Evolutionary conservation across 2,797 vertebrate species (phyloP), one percentile per base, ranked within the genome.

Genomic region (Acomys russatus): DNA sequence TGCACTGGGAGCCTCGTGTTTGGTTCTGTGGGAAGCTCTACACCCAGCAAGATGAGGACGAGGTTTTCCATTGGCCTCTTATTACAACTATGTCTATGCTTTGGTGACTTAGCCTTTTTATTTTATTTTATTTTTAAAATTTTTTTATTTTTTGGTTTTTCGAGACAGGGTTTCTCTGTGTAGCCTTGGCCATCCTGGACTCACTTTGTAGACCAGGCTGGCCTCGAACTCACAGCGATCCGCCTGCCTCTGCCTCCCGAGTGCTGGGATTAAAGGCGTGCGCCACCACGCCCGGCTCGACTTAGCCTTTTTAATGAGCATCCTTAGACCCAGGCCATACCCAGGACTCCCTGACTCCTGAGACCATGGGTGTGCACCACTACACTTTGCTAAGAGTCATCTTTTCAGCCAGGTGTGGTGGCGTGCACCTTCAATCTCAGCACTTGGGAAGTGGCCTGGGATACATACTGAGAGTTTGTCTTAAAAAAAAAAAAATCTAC

Each of bases 11-110:
- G 82, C 70, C 78, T 89, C 20, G 56, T 0, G 1, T 61, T 83
- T 38, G 64, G 33, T 59, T 92, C 71, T 79, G 76, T 61, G 88
- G 61, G 89, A 90, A 96, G 90, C 84, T 87, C 56, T 6, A 59
- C n/a, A 49, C 76, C 8, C 20, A 83, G 70, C 38, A 79, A 73
- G 87, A 88, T 18, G 23, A 76, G 88, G 88, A 85, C 18, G 51
- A 83, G 77, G 66, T 18, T 79, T 73, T 70, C 51, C 33, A 71
- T 83, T 51, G 85, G 83, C 49, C 30, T 96, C 92, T 76, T 25
- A 51, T 73, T 44, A 38, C 10, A 49, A 89, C 14, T 30, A 33
- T 49, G 38, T 73, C 76, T 93, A 33, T 49, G 76, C 80, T 91
- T 86, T 59, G 28, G 89, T 91, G 78, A 83, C 64, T n/a, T n/a